A percentile compares a stretch with the other conserved stretches of the same genome.
phyloP scores from a whole-genome alignment of 2,888 invertebrate genomes.

The Spodoptera littoralis region DNA sequence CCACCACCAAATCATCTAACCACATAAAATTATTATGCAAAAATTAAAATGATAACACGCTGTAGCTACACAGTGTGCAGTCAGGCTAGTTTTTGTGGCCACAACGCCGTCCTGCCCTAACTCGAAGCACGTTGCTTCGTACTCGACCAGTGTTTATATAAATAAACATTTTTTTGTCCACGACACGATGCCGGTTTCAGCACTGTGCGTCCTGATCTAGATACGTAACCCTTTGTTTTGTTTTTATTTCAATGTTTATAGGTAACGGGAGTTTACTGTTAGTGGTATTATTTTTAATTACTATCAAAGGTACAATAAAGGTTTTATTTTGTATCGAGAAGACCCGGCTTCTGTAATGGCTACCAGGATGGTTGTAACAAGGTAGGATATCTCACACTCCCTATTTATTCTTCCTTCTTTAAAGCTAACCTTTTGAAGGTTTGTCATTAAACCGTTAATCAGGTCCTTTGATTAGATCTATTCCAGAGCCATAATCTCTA shows the following conservation, averaged over 20 bases:
- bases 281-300: not conserved
- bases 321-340: no score
- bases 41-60: slow-evolving; percentile 39
- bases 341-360: no score
- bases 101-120: slow-evolving; percentile 52
- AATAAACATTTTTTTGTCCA: slow-evolving; percentile 53
- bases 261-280: slow-evolving; percentile 43
- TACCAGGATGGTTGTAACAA: no score
- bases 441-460: no score
- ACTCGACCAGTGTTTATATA: slow-evolving; percentile 62
- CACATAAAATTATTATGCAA: slow-evolving; percentile 9
- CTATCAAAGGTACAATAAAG: no score
- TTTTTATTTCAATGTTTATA: slow-evolving; percentile 41
- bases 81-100: slow-evolving; percentile 58
- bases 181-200: slow-evolving; percentile 21
- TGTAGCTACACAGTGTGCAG: slow-evolving; percentile 36
- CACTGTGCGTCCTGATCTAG: slow-evolving; percentile 47
- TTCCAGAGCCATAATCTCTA: no score
- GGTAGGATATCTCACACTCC: no score
- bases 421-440: no score
- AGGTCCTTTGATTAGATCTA: no score
- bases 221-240: slow-evolving; percentile 48
- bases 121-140: slow-evolving; percentile 48
- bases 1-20: no score
- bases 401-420: no score